These are phyloP conservation scores for Falco rusticolus DNA, from an alignment of 2,797 vertebrate species.

Conservation along the genomic window DNA sequence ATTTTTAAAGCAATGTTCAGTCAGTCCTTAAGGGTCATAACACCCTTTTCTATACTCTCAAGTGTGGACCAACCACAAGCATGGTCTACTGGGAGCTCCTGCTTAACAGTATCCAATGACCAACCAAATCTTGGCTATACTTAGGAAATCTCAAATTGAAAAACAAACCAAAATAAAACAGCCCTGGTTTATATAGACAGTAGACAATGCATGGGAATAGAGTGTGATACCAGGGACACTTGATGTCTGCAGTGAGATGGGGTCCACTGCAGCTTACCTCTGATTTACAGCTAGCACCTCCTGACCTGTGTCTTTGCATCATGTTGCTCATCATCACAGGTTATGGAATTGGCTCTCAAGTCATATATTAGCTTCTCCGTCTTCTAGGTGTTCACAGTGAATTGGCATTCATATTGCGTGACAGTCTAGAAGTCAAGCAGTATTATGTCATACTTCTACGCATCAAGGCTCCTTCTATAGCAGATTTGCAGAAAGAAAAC, in stretches of 20 bases:
- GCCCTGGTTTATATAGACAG: neutral
- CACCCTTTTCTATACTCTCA: neutral
- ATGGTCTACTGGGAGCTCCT: neutral
- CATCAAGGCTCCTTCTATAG: neutral
- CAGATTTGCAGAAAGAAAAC: neutral
- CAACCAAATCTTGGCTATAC: neutral
- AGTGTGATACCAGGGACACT: neutral
- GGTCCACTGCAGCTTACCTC: neutral
- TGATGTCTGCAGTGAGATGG: neutral
- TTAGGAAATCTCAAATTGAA: neutral
- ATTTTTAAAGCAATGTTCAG: neutral
- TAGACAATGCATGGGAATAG: neutral
- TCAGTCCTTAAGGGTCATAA: neutral
- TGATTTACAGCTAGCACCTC: neutral
- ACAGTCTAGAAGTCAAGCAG: neutral
- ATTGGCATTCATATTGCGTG: neutral
- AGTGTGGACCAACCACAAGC: neutral
- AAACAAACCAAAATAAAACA: no score
- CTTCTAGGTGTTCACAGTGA: neutral
- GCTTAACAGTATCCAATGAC: neutral
- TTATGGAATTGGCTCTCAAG: neutral
- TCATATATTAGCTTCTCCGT: neutral
- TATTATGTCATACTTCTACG: neutral
- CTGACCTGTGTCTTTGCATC: neutral
- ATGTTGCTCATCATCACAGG: neutral